These are phyloP conservation scores for Odontomachus brunneus DNA, from an alignment of 1,140 invertebrate genomes.

Conservation along the genomic window DNA sequence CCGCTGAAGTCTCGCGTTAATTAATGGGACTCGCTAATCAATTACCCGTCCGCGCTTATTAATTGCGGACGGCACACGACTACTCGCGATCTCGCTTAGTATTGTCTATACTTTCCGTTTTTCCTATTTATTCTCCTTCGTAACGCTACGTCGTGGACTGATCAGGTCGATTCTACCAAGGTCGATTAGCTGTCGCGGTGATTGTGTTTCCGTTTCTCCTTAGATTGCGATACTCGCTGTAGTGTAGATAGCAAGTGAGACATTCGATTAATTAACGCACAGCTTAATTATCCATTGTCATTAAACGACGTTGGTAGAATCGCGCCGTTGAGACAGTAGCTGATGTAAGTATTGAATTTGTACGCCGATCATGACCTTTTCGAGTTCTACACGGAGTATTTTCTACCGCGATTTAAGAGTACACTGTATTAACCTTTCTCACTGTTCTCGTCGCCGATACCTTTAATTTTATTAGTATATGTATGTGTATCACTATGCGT, in stretches of 20 bases:
- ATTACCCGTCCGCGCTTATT: not conserved
- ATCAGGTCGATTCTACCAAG: not conserved
- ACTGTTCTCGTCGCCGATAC: slow-evolving; percentile 1
- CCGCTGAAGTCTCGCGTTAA: slow-evolving; percentile 1
- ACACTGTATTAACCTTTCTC: slow-evolving; percentile 19
- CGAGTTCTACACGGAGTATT: not conserved
- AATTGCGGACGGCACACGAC: not conserved
- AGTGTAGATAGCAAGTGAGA: not conserved
- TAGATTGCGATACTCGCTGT: too few relatives aligned
- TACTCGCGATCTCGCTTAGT: slow-evolving; percentile 2
- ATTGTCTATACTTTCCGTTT: not conserved
- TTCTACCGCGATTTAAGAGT: slow-evolving; percentile 18
- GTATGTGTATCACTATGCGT: not conserved
- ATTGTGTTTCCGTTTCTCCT: not conserved
- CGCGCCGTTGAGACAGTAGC: not conserved
- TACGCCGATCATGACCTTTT: slow-evolving; percentile 16
- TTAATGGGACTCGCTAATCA: not conserved
- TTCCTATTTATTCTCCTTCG: slow-evolving; percentile 24
- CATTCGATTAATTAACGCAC: not conserved
- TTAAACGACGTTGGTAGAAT: not conserved
- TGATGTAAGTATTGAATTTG: slow-evolving; percentile 33
- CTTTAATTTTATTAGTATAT: not conserved
- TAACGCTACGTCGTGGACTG: slow-evolving; percentile 5
- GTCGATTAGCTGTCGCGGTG: not conserved
- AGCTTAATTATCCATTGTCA: not conserved